phyloP scores from a whole-genome alignment of 2,797 vertebrate species.

The Spheniscus humboldti region DNA sequence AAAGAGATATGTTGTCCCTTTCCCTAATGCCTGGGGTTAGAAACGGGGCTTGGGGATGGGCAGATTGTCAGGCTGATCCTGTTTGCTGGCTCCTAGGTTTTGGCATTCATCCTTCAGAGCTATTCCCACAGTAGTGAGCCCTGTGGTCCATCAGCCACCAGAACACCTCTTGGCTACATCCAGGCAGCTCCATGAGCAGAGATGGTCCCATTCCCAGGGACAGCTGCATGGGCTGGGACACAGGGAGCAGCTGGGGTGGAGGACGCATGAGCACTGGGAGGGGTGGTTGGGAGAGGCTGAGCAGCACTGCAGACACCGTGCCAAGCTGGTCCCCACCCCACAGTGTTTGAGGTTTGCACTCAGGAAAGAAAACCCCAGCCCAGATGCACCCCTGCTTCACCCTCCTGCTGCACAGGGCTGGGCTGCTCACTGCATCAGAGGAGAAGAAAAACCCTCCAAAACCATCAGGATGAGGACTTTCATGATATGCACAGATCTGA shows the following conservation, averaged over 20 bases:
- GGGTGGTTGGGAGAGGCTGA: background rate
- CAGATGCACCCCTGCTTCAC: background rate
- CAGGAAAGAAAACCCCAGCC: background rate
- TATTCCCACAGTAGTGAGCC: background rate
- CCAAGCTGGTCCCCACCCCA: background rate
- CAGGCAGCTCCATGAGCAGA: background rate
- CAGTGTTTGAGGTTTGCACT: background rate
- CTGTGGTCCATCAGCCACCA: background rate
- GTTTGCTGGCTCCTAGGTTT: background rate
- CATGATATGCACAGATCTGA: rapidly evolving
- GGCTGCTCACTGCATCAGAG: rapidly evolving
- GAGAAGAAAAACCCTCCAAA: background rate
- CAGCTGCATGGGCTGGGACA: background rate
- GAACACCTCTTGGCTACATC: background rate
- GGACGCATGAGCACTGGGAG: background rate
- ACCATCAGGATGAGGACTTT: background rate
- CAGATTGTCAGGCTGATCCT: background rate
- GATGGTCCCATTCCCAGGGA: background rate
- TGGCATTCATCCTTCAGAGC: background rate
- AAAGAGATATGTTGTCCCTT: background rate
- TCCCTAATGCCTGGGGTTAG: background rate
- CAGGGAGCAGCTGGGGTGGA: background rate
- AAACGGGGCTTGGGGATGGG: background rate
- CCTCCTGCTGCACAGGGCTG: background rate
- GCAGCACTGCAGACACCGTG: background rate